Base-by-base conservation (phyloP, 2,888 invertebrate genomes). In the Nomada flava region DNA sequence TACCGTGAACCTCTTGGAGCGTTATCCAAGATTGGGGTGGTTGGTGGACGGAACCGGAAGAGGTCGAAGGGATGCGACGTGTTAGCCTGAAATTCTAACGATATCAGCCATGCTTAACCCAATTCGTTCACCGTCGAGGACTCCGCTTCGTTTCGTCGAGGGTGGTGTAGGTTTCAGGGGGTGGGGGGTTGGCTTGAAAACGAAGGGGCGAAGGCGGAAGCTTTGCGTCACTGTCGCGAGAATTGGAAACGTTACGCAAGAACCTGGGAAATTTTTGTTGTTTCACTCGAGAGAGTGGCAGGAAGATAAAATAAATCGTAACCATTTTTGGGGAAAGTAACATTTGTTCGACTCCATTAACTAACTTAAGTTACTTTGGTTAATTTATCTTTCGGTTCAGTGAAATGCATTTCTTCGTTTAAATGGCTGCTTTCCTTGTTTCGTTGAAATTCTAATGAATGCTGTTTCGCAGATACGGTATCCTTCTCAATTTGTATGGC, bases 61-160 rank as follows among this genome's bases (percentile, higher is more conserved):
- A 36, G 47, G 50, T 63, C 62, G 63, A 42, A 75, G 75, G 73
- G 57, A 57, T 42, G 29, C 29, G 52, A 70, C 74, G 71, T 72
- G 70, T 67, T 52, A 76, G 73, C 76, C 60, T 55, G 79, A 76
- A 83, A 73, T 83, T 79, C 76, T 84, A 79, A 83, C 84, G 57
- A 76, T 79, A 73, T 79, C 76, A 60, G 62, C 57, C 69, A 44
- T 76, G 84, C 73, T 84, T 83, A 83, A 84, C 84, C 80, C 52
- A 82, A 83, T 83, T 83, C 70, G 82, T 78, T 62, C 47, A 73
- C 52, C 69, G 60, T 36, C 70, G 77, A 72, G 64, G 50, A 68
- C 47, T 53, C 44, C 67, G 47, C 65, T 71, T 67, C 53, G 70
- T 75, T 68, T 42, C 36, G 10, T 29, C 52, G 68, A 3, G 60